Conservation (phyloP, 1,140 invertebrate genomes). For the Apis florea region DNA sequence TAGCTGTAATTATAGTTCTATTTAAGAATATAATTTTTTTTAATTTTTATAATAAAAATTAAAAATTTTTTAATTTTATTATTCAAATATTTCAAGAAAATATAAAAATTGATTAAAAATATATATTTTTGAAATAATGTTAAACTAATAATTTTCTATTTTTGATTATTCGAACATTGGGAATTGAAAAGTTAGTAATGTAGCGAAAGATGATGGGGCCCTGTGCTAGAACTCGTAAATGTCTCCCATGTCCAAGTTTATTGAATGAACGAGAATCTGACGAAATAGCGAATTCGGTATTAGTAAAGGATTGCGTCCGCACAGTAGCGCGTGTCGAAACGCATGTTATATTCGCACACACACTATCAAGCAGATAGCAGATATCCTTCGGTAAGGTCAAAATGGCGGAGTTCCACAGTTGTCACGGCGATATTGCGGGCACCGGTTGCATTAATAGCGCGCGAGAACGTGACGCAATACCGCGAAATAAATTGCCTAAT, state of each 20-base stretch:
- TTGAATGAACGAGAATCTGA: conserved; percentile 60
- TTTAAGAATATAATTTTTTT: no score
- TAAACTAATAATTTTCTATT: background rate
- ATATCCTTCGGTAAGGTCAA: conserved; percentile 79
- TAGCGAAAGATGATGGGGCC: conserved; percentile 34
- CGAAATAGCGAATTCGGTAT: conserved; percentile 54
- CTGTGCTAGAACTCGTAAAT: conserved; percentile 22
- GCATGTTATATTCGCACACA: conserved; percentile 15
- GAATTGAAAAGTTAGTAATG: conserved; percentile 8
- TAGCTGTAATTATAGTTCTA: no score
- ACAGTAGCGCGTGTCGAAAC: conserved; percentile 56
- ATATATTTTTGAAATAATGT: no score
- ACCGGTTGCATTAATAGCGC: conserved; percentile 63
- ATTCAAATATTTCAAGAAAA: no score
- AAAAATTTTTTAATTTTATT: no score
- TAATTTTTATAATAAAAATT: no score
- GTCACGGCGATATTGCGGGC: conserved; percentile 59
- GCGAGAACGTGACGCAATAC: conserved; percentile 65
- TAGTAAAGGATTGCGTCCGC: conserved; percentile 57
- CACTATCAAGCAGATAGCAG: conserved; percentile 60
- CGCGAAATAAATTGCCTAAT: conserved; percentile 65
- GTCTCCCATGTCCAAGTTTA: conserved; percentile 18
- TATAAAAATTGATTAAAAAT: no score
- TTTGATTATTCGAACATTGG: conserved; percentile 13
- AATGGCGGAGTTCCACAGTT: conserved; percentile 72